Evolutionary conservation across 2,888 invertebrate genomes (phyloP).

Genomic region (Agrotis clavis): DNA sequence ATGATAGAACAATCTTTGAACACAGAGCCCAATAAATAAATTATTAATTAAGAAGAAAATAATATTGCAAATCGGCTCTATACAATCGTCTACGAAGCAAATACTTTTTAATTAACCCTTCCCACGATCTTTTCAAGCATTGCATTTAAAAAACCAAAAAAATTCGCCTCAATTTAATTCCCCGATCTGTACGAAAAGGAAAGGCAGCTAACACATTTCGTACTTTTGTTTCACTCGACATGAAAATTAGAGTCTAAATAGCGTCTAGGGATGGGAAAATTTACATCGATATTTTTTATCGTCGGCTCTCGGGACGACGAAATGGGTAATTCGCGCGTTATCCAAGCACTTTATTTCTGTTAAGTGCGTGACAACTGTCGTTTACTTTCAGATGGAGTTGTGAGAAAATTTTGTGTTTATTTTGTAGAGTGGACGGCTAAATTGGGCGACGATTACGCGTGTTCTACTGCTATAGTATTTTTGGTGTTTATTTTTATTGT

Average conservation of each 20-base stretch:
- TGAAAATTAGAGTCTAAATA: conserved; percentile 63
- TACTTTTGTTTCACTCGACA: conserved; percentile 59
- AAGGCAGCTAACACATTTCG: conserved; percentile 32
- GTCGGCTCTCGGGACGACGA: conserved; percentile 55
- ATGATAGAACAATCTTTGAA: background rate
- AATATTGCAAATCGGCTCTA: conserved; percentile 22
- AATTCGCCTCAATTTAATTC: conserved; percentile 39
- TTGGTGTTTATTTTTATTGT: conserved; percentile 37
- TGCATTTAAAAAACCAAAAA: conserved; percentile 24
- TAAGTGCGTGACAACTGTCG: conserved; percentile 77
- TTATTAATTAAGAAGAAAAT: conserved; percentile 14
- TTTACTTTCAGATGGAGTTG: conserved; percentile 74
- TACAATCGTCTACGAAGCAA: conserved; percentile 8
- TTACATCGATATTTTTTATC: conserved; percentile 72
- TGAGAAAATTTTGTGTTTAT: conserved; percentile 69
- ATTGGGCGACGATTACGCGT: conserved; percentile 66
- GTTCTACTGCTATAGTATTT: conserved; percentile 49
- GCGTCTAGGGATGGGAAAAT: conserved; percentile 66
- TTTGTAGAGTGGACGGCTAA: conserved; percentile 64
- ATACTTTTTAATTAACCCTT: conserved; percentile 38
- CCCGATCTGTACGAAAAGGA: conserved; percentile 40
- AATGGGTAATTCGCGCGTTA: conserved; percentile 72
- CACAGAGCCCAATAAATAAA: background rate
- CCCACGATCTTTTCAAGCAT: conserved; percentile 14
- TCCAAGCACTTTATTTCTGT: conserved; percentile 67